Conservation (phyloP, 2,113 vertebrate species). For the Peromyscus californicus region DNA sequence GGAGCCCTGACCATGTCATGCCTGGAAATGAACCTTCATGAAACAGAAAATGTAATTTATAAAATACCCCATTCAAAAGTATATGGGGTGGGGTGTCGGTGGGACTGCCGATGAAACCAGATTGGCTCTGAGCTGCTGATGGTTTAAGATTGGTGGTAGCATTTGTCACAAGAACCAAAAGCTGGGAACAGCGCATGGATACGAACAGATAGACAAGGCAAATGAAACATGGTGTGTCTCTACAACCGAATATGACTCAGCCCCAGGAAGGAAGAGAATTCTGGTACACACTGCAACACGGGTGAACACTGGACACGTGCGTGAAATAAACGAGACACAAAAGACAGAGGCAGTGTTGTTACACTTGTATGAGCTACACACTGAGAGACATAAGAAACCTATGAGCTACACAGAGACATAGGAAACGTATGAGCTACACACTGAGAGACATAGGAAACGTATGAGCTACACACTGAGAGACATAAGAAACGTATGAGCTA, state of each 20-base stretch:
- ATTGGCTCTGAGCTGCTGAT: background rate
- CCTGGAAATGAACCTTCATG: background rate
- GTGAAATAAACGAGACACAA: background rate
- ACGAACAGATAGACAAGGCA: background rate
- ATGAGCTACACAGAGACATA: too few relatives aligned
- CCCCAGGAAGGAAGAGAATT: background rate
- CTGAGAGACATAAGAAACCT: background rate
- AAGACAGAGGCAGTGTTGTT: background rate
- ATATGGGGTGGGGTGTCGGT: background rate
- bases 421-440: background rate
- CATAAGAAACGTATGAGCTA: background rate
- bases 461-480: background rate
- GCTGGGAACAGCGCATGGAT: background rate
- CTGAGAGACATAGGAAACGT: background rate
- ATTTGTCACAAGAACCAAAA: background rate
- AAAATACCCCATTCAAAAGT: constrained; percentile 26
- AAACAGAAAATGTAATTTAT: constrained; percentile 58
- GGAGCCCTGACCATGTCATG: constrained; percentile 22
- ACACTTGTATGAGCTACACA: background rate
- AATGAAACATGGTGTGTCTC: background rate
- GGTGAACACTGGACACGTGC: background rate
- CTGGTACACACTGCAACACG: background rate
- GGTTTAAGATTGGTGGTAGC: background rate
- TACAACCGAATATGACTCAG: background rate
- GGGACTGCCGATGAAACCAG: background rate